phyloP scores from a whole-genome alignment of 2,797 vertebrate genomes.

The Hoplostethus mediterraneus region DNA sequence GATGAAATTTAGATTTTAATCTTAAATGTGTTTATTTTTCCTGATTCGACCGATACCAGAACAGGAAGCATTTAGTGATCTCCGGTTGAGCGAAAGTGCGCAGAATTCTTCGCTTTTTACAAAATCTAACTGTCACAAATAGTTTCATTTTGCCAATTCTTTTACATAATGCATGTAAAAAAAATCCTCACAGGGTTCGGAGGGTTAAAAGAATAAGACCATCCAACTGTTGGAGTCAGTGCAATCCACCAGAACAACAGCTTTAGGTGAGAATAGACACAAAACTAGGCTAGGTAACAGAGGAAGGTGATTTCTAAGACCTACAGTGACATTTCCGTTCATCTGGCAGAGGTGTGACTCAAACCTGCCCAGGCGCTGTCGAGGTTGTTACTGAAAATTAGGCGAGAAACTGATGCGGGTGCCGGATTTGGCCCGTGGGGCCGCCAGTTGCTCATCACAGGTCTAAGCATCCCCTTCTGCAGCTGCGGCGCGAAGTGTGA shows the following conservation, averaged over 20 bases:
- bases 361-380: slow-evolving; percentile 49
- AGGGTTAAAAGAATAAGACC: too few relatives aligned
- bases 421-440: slow-evolving; percentile 49
- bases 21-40: too few relatives aligned
- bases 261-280: background rate
- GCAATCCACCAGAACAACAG: slow-evolving; percentile 17
- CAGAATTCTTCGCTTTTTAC: too few relatives aligned
- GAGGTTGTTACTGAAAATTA: slow-evolving; percentile 59
- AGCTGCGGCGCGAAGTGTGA: slow-evolving; percentile 47
- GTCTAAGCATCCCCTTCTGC: slow-evolving; percentile 39
- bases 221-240: background rate
- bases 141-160: too few relatives aligned
- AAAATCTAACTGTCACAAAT: too few relatives aligned
- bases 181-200: too few relatives aligned
- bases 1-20: too few relatives aligned
- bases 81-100: too few relatives aligned
- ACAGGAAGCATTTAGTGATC: too few relatives aligned
- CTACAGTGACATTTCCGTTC: slow-evolving; percentile 23
- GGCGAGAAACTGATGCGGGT: slow-evolving; percentile 26
- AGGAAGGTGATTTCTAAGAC: slow-evolving; percentile 5
- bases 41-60: too few relatives aligned
- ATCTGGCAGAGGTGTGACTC: background rate
- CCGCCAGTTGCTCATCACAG: slow-evolving; percentile 44
- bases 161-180: too few relatives aligned
- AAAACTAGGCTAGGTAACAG: background rate